Conservation (phyloP, 2,113 vertebrate genomes). For the Salvelinus namaycush region DNA sequence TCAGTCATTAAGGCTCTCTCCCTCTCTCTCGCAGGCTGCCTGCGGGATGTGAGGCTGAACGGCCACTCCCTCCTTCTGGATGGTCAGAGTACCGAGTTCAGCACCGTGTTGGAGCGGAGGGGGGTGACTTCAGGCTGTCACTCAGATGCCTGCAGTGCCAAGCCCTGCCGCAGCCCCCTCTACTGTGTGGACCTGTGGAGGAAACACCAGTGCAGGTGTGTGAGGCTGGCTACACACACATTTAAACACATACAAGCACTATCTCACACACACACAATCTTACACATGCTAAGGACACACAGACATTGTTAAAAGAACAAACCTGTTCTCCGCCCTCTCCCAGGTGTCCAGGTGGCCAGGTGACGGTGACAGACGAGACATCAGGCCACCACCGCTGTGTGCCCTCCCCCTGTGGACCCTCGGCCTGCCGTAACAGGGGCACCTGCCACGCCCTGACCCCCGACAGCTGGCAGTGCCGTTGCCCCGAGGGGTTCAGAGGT, state of each 20-base stretch:
- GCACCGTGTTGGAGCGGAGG: constrained; percentile 70
- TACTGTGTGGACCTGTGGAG: constrained; percentile 88
- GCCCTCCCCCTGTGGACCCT: constrained; percentile 71
- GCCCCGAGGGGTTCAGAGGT: constrained; percentile 79
- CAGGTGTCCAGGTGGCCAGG: constrained; percentile 81
- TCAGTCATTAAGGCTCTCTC: no score
- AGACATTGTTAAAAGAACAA: no score
- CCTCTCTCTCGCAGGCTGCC: constrained; percentile 74
- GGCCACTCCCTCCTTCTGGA: constrained; percentile 78
- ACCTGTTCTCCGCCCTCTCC: constrained; percentile 16
- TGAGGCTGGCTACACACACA: not conserved
- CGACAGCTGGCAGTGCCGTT: constrained; percentile 75
- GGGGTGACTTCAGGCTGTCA: constrained; percentile 78
- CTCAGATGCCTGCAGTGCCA: constrained; percentile 80
- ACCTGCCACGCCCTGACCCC: constrained; percentile 73
- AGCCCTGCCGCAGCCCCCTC: constrained; percentile 80
- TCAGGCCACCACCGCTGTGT: constrained; percentile 75
- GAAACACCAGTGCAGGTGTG: constrained; percentile 86
- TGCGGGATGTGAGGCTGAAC: constrained; percentile 83
- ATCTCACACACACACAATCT: not conserved
- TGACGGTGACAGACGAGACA: constrained; percentile 73
- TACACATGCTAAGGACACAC: not conserved
- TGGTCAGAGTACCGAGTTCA: constrained; percentile 72
- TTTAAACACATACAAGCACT: not conserved
- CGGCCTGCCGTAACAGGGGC: constrained; percentile 80